Percentiles rank a stretch among this genome's conserved stretches.
Evolutionary conservation across 35 echinoderm and acorn worm genomes (phyloP).

Genomic region (Anneissia japonica): DNA sequence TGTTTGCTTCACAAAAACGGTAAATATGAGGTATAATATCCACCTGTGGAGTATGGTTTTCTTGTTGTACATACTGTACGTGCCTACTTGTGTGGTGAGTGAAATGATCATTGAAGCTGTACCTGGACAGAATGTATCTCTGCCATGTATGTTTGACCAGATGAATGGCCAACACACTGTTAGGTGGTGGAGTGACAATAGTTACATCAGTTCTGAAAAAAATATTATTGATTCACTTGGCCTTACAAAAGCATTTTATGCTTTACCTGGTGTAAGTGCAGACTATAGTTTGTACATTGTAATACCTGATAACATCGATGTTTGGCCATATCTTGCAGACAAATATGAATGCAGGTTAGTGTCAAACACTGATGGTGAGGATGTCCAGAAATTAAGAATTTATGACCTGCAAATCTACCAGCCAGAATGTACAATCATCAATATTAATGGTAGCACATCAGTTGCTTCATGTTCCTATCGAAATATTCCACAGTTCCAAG

Average conservation of each 20-base stretch:
- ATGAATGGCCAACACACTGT: neutral
- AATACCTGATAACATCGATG: neutral
- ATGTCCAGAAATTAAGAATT: neutral
- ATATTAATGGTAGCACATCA: neutral
- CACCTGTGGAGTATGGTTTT: too few species aligned
- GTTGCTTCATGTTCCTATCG: neutral
- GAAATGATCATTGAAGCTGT: too few species aligned
- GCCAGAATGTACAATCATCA: neutral
- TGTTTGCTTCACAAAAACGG: too few species aligned
- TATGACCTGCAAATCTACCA: neutral
- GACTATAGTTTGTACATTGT: neutral
- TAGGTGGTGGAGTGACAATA: neutral
- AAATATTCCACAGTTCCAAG: neutral
- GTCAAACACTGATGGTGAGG: neutral
- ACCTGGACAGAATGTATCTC: neutral
- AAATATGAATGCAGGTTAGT: neutral
- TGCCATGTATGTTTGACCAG: neutral
- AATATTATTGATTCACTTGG: neutral
- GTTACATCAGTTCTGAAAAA: neutral
- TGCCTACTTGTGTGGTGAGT: too few species aligned
- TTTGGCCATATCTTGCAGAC: neutral
- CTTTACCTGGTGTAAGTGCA: neutral
- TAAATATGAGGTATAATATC: too few species aligned
- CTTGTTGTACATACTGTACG: too few species aligned
- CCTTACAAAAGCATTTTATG: neutral